Evolutionary conservation across 2,113 vertebrate species (phyloP).

Genomic region (Takifugu flavidus): DNA sequence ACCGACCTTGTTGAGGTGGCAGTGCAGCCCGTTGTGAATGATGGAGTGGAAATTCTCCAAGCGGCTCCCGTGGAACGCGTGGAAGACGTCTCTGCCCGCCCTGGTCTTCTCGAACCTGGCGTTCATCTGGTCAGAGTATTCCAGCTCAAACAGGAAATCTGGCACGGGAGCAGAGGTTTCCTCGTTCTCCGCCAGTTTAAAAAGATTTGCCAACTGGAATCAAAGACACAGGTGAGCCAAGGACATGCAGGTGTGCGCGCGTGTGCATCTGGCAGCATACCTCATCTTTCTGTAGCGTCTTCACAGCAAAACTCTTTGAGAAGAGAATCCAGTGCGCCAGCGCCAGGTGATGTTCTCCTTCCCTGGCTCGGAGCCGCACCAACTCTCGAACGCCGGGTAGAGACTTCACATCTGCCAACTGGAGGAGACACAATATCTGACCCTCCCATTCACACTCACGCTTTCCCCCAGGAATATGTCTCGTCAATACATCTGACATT

Average conservation of each 20-base stretch:
- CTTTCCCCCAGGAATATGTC: background rate
- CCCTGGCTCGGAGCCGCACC: constrained; percentile 72
- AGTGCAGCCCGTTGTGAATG: constrained; percentile 93
- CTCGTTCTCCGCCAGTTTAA: constrained; percentile 79
- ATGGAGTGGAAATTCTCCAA: constrained; percentile 99
- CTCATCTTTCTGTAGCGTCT: constrained; percentile 85
- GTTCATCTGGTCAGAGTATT: constrained; percentile 86
- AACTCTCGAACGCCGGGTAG: constrained; percentile 85
- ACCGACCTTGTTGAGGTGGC: constrained; percentile 94
- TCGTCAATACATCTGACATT: background rate
- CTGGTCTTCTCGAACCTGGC: constrained; percentile 85
- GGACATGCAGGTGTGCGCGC: background rate
- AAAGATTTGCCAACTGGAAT: constrained; percentile 86
- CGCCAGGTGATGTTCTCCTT: constrained; percentile 78
- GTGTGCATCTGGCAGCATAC: constrained; percentile 53
- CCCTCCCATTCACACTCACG: no score
- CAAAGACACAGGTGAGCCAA: rapidly evolving
- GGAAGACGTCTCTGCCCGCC: constrained; percentile 86
- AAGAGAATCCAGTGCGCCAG: constrained; percentile 91
- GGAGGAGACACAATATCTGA: constrained; percentile 10
- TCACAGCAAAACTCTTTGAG: constrained; percentile 86
- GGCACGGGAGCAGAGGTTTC: constrained; percentile 78
- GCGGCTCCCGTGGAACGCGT: constrained; percentile 94
- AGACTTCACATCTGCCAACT: constrained; percentile 84
- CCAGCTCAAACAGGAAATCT: constrained; percentile 92